Evolutionary conservation across 2,888 invertebrate genomes (phyloP), one percentile per base, ranked within the genome.

Genomic region (Augochlorella aurata): DNA sequence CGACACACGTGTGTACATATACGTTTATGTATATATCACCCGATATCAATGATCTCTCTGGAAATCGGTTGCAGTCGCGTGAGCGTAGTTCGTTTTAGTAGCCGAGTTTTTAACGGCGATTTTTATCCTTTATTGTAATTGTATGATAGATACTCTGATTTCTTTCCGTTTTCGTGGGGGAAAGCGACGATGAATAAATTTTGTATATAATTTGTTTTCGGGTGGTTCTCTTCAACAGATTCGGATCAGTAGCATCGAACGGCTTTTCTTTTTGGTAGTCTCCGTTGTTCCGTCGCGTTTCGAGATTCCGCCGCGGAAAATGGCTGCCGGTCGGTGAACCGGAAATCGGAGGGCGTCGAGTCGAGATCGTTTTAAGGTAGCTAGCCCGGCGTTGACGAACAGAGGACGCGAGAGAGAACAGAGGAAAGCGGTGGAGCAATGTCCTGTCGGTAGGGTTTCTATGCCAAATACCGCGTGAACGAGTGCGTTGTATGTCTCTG

Each of bases 391-490:
- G 52, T 63, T 3, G n/a, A 9, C 44, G 18, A 38, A 44, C 10
- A n/a, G 12, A 44, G 1, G 12, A 65, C 44, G 5, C 10, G n/a
- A 65, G 18, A 65, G 18, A 44, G 65, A 16, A 50, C 50, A 18
- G 18, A 67, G 54, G 45, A 83, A 74, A 82, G 70, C 52, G 72
- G 65, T 65, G 65, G 74, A 66, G 74, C 74, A 74, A 74, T 87
- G 90, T 88, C 89, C 5, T 38, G 90, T 90, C 89, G 91, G 89
- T 91, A 91, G 92, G 91, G 90, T 92, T 91, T 91, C 90, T 91
- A 92, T 93, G 92, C 92, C 92, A 93, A 93, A 92, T 92, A 92
- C 21, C 29, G 61, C 9, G 61, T 63, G 29, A 63, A 29, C 29
- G 29, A 16, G 61, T 29, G 61, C 61, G 29, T 61, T 61, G 29